phyloP scores from a whole-genome alignment of 2,888 invertebrate genomes.

The Odontocerum albicorne region DNA sequence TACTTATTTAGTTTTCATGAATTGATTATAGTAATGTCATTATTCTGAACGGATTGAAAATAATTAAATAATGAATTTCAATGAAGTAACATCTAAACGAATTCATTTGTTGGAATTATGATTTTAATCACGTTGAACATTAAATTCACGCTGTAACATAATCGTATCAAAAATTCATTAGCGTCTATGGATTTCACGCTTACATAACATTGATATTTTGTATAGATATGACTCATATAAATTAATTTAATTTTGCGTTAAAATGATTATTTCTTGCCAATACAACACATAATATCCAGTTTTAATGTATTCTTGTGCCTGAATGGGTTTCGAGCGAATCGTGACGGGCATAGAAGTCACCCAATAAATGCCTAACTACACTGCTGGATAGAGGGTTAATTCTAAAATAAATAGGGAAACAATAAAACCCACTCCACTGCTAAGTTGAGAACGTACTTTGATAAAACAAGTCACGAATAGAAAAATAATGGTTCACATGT shows the following conservation, averaged over 20 bases:
- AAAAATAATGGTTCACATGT: no score
- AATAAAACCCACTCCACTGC: constrained; percentile 3
- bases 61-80: no score
- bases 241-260: constrained; percentile 7
- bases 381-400: not conserved
- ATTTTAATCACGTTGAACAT: no score
- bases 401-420: constrained; percentile 5
- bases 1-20: no score
- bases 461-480: constrained; percentile 1
- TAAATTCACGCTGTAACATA: no score
- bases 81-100: no score
- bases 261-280: constrained; percentile 25
- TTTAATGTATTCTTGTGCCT: constrained; percentile 24
- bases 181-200: no score
- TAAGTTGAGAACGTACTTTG: constrained; percentile 1
- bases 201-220: not conserved
- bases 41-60: no score
- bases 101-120: no score
- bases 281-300: constrained; percentile 19
- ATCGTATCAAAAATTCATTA: no score
- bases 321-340: constrained; percentile 12
- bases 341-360: constrained; percentile 27
- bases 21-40: no score
- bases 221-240: not conserved
- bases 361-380: constrained; percentile 7